Conservation (phyloP, 2,797 vertebrate genomes). For the Thunnus albacares region DNA sequence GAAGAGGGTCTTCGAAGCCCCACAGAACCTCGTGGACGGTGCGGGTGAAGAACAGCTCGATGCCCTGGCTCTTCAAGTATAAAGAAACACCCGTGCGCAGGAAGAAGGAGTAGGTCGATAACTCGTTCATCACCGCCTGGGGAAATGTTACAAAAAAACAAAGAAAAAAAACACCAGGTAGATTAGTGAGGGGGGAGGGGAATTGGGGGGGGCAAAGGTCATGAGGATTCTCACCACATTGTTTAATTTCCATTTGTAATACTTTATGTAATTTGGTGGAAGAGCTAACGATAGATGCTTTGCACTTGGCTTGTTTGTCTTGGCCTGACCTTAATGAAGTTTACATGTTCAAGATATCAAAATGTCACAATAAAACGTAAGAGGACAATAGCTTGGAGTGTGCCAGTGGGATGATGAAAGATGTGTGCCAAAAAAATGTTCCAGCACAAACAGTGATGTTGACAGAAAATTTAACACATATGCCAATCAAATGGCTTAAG, state of each 20-base stretch:
- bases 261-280: background rate
- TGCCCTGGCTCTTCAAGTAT: constrained; percentile 73
- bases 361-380: constrained; percentile 28
- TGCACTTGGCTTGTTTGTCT: background rate
- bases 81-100: constrained; percentile 77
- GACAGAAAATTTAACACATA: background rate
- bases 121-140: constrained; percentile 86
- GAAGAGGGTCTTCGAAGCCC: constrained; percentile 89
- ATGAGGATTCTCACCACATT: background rate
- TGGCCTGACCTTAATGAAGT: background rate
- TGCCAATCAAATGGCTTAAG: constrained; percentile 11
- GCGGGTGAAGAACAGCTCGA: constrained; percentile 81
- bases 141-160: background rate
- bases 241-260: background rate
- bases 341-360: constrained; percentile 11
- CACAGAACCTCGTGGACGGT: constrained; percentile 87
- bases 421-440: too few relatives aligned
- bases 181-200: background rate
- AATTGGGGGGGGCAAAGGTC: background rate
- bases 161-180: too few relatives aligned
- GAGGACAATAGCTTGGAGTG: constrained; percentile 27
- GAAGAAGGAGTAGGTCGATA: constrained; percentile 81
- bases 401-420: background rate
- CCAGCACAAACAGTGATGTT: too few relatives aligned
- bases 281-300: background rate